These are phyloP conservation scores for Capitella teleta DNA, from an alignment of 1,140 invertebrate genomes.

Conservation along the genomic window DNA sequence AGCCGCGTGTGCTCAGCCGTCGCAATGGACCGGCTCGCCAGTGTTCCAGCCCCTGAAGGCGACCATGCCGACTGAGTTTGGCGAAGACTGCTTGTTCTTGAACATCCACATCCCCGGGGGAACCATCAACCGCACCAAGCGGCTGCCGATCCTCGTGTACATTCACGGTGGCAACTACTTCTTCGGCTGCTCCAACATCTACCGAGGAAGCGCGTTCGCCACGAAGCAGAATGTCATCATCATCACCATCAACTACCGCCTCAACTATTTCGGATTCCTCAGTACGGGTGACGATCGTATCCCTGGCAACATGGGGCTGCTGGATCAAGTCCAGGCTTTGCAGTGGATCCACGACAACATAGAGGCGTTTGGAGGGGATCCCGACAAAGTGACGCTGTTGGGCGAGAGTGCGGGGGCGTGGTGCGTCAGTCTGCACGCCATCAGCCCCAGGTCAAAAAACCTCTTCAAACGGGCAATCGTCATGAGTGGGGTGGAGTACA, in stretches of 20 bases:
- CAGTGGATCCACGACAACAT: constrained; percentile 28
- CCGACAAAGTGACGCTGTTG: constrained; percentile 18
- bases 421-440: constrained; percentile 14
- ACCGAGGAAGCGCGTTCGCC: neutral
- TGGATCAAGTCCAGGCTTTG: constrained; percentile 23
- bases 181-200: neutral
- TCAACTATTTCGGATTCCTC: too few relatives aligned
- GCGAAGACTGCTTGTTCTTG: too few relatives aligned
- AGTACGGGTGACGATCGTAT: neutral
- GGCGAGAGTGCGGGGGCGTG: constrained; percentile 21
- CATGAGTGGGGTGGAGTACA: too few relatives aligned
- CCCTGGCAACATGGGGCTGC: constrained; percentile 24
- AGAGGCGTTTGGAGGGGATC: constrained; percentile 23
- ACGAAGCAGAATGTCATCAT: neutral
- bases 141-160: neutral
- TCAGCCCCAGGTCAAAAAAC: too few relatives aligned
- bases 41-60: neutral
- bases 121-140: too few relatives aligned
- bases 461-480: too few relatives aligned
- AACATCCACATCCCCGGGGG: too few relatives aligned
- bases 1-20: neutral
- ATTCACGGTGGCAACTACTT: neutral
- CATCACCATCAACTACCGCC: too few relatives aligned
- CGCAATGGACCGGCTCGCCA: neutral
- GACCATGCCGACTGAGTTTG: neutral